A percentile compares a stretch with the other conserved stretches of the same genome.
Conservation (phyloP, 2,888 invertebrate genomes). For the Papilio elwesi region DNA sequence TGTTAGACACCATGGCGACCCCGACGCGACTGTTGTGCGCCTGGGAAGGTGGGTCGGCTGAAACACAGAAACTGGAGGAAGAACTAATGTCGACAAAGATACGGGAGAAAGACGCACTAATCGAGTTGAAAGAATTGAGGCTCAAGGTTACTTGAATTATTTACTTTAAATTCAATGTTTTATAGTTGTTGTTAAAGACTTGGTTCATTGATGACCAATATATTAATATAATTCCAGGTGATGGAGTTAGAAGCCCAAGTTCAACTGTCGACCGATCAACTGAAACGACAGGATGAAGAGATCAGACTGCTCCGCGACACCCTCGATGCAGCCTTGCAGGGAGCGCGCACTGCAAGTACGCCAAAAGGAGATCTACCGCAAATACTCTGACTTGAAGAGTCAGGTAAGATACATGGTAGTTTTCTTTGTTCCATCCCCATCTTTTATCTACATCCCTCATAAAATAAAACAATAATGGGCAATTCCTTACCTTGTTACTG, state of each 20-base stretch:
- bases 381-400: conserved; percentile 85
- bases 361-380: conserved; percentile 92
- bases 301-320: conserved; percentile 92
- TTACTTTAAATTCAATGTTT: not conserved
- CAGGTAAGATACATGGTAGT: conserved; percentile 63
- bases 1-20: conserved; percentile 86
- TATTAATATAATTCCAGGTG: conserved; percentile 71
- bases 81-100: conserved; percentile 97
- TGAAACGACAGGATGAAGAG: conserved; percentile 96
- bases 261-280: conserved; percentile 94
- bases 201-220: too few relatives aligned
- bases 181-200: too few relatives aligned
- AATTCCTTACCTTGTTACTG: too few relatives aligned
- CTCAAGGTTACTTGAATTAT: conserved; percentile 87
- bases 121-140: conserved; percentile 96
- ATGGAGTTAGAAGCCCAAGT: conserved; percentile 99
- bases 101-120: conserved; percentile 95
- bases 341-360: conserved; percentile 91
- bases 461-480: too few relatives aligned
- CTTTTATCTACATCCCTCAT: too few relatives aligned
- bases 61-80: conserved; percentile 94
- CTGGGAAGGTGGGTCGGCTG: conserved; percentile 92
- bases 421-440: too few relatives aligned
- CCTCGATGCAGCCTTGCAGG: conserved; percentile 88
- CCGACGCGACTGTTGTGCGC: conserved; percentile 93